These are phyloP conservation scores for Eristalis pertinax DNA, from an alignment of 2,888 invertebrate genomes.

Conservation along the genomic window DNA sequence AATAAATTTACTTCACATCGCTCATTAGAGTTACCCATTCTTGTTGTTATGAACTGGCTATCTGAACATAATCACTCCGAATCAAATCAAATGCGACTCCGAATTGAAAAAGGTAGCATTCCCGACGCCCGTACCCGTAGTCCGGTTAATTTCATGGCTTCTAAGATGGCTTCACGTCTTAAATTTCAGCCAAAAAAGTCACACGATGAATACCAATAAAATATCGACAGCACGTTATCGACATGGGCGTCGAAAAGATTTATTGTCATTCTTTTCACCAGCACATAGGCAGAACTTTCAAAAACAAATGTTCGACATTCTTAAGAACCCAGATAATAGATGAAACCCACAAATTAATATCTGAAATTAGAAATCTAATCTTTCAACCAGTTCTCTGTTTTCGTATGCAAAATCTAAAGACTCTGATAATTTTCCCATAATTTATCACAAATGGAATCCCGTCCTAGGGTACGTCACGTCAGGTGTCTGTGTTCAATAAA, in stretches of 20 bases:
- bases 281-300: not conserved
- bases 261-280: not conserved
- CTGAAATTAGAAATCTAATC: constrained; percentile 21
- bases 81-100: too few species aligned
- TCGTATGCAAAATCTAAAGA: constrained; percentile 3
- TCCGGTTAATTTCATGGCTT: too few species aligned
- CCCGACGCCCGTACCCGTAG: too few species aligned
- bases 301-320: constrained; percentile 11
- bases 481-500: constrained; percentile 21
- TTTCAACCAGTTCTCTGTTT: constrained; percentile 2
- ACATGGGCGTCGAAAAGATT: not conserved
- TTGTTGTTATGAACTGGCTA: too few species aligned
- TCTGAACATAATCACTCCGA: too few species aligned
- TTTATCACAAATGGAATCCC: constrained; percentile 19
- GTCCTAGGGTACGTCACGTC: not conserved
- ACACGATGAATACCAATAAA: not conserved
- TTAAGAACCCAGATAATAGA: not conserved
- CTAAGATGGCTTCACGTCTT: too few species aligned
- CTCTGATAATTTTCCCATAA: constrained; percentile 40
- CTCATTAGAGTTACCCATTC: too few species aligned
- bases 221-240: not conserved
- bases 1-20: too few species aligned
- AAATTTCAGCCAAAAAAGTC: not conserved
- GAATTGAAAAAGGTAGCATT: too few species aligned
- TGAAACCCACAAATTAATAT: constrained; percentile 12